phyloP scores from a whole-genome alignment of 2,113 vertebrate species.

The Pampusana beccarii region DNA sequence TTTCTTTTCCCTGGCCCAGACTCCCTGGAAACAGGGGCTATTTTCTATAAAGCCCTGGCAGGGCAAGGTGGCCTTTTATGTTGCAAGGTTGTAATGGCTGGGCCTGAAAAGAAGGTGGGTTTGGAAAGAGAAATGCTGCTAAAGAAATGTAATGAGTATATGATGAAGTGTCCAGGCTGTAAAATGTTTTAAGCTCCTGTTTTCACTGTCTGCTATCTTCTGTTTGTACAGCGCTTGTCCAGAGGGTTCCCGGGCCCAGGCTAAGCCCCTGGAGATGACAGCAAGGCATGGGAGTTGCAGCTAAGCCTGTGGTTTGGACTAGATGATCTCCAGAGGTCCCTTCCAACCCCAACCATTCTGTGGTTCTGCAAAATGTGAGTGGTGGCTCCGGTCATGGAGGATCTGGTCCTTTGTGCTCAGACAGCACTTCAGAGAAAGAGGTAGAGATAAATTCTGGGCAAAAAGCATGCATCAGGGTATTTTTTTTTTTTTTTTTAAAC shows the following conservation, averaged over 20 bases:
- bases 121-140: neutral
- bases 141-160: neutral
- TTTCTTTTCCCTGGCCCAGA: neutral
- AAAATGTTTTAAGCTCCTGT: neutral
- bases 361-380: neutral
- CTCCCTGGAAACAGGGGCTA: neutral
- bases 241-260: neutral
- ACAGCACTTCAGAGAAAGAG: neutral
- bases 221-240: neutral
- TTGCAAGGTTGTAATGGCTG: neutral
- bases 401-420: neutral
- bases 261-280: neutral
- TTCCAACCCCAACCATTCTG: too few relatives aligned
- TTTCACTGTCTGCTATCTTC: neutral
- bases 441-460: neutral
- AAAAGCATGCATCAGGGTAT: fast-evolving
- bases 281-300: fast-evolving
- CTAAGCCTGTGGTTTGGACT: neutral
- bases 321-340: too few relatives aligned
- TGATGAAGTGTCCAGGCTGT: neutral
- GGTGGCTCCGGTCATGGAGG: neutral
- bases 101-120: neutral
- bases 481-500: neutral
- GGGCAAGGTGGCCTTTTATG: neutral
- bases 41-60: neutral